These are phyloP conservation scores for Bhutanitis thaidina DNA, from an alignment of 2,888 invertebrate genomes.

Conservation along the genomic window DNA sequence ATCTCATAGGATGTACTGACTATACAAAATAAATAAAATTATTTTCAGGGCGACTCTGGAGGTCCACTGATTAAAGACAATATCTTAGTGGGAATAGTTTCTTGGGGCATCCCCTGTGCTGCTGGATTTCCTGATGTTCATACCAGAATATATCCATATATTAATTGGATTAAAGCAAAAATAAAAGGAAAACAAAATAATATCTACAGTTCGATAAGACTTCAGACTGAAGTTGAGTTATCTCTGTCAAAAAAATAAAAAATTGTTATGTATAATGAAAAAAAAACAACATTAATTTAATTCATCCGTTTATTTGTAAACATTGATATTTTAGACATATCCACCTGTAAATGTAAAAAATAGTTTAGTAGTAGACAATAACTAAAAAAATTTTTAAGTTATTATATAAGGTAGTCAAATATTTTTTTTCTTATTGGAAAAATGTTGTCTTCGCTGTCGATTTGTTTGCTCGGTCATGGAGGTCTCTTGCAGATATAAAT, in stretches of 20 bases:
- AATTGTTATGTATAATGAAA: not conserved
- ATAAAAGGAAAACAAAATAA: constrained; percentile 28
- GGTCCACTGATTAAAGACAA: constrained; percentile 54
- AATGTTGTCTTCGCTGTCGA: no score
- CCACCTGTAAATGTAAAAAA: constrained; percentile 6
- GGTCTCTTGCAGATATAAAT: no score
- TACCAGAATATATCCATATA: constrained; percentile 55
- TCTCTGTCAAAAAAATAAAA: constrained; percentile 6
- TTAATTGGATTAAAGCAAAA: constrained; percentile 49
- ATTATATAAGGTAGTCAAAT: no score
- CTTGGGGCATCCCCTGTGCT: constrained; percentile 74
- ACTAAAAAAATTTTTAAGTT: no score
- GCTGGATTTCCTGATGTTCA: constrained; percentile 72
- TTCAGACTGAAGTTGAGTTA: constrained; percentile 20
- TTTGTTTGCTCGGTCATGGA: no score
- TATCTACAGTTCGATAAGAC: constrained; percentile 19
- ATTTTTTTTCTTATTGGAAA: no score
- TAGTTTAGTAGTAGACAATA: no score
- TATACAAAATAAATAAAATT: not conserved
- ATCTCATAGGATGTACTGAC: no score
- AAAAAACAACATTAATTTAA: constrained; percentile 1
- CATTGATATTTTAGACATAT: constrained; percentile 10
- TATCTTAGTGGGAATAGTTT: constrained; percentile 60
- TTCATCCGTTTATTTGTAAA: constrained; percentile 13
- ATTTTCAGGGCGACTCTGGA: constrained; percentile 70